Conservation (phyloP, 2,888 invertebrate species). For the Drosophila eohydei region DNA sequence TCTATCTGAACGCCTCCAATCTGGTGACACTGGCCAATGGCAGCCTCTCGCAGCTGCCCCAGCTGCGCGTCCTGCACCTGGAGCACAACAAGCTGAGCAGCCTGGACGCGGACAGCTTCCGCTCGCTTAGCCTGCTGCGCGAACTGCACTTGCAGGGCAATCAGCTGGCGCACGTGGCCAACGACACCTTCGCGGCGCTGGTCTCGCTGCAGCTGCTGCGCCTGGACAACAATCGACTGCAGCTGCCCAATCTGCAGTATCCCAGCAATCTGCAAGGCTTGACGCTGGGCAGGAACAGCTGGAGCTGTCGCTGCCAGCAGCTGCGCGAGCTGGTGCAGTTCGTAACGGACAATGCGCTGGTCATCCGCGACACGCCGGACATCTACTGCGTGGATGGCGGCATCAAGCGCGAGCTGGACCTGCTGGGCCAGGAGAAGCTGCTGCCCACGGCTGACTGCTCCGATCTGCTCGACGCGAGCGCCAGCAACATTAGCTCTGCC, state of each 20-base stretch:
- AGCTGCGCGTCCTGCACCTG: constrained; percentile 92
- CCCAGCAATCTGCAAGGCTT: constrained; percentile 89
- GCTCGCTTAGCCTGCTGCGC: constrained; percentile 90
- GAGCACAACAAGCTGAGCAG: constrained; percentile 93
- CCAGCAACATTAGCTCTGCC: constrained; percentile 88
- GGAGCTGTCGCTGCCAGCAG: constrained; percentile 96
- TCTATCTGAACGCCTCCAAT: constrained; percentile 94
- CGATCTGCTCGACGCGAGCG: constrained; percentile 90
- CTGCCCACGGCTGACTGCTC: constrained; percentile 89
- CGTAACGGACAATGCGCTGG: constrained; percentile 92
- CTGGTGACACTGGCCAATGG: constrained; percentile 94
- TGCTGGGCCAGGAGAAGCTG: constrained; percentile 80
- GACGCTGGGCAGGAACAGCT: constrained; percentile 92
- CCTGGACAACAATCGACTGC: constrained; percentile 93
- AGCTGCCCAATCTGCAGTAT: constrained; percentile 86
- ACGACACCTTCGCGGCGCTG: constrained; percentile 91
- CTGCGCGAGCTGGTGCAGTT: constrained; percentile 93
- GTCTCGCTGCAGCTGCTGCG: constrained; percentile 92
- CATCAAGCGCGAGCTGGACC: constrained; percentile 91
- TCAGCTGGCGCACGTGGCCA: constrained; percentile 91
- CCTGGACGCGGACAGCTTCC: constrained; percentile 94
- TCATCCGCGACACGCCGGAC: constrained; percentile 91
- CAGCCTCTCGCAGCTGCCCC: constrained; percentile 94
- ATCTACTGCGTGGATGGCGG: constrained; percentile 92
- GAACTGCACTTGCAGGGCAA: constrained; percentile 95